A percentile compares a stretch with the other conserved stretches of the same genome.
phyloP scores from a whole-genome alignment of 2,113 vertebrate genomes.

The Sceloporus tristichus region DNA sequence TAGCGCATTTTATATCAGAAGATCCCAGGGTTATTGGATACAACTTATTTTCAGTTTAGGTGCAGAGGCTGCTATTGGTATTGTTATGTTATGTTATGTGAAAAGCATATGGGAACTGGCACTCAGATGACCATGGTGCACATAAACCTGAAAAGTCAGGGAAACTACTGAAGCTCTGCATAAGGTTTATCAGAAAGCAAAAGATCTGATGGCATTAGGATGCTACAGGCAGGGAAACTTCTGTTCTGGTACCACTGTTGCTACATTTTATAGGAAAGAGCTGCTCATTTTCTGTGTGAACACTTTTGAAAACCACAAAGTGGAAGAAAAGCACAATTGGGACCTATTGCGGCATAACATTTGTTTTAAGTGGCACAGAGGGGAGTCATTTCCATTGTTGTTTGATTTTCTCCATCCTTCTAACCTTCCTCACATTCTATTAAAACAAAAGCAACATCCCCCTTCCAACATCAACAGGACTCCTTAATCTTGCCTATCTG shows the following conservation, averaged over 20 bases:
- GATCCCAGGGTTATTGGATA: neutral
- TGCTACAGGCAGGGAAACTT: neutral
- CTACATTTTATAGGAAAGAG: neutral
- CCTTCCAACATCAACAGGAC: slow-evolving; percentile 11
- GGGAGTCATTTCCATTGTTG: neutral
- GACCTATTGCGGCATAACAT: neutral
- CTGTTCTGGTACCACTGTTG: neutral
- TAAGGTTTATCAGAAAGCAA: neutral
- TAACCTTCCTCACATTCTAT: neutral
- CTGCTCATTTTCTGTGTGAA: slow-evolving; percentile 9
- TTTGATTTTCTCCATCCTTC: neutral
- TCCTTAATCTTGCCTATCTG: slow-evolving; percentile 20
- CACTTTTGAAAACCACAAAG: slow-evolving; percentile 14
- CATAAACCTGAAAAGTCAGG: neutral
- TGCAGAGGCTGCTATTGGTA: neutral
- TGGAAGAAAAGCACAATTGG: neutral
- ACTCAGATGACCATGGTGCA: neutral
- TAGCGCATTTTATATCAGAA: no score
- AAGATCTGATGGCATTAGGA: neutral
- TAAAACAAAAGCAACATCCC: slow-evolving; percentile 5
- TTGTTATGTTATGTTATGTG: neutral
- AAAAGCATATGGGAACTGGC: neutral
- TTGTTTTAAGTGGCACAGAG: slow-evolving; percentile 11
- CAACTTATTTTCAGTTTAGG: neutral
- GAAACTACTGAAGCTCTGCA: neutral